Evolutionary conservation across 2,113 vertebrate species (phyloP).

Genomic region (Hippocampus guttulatus): DNA sequence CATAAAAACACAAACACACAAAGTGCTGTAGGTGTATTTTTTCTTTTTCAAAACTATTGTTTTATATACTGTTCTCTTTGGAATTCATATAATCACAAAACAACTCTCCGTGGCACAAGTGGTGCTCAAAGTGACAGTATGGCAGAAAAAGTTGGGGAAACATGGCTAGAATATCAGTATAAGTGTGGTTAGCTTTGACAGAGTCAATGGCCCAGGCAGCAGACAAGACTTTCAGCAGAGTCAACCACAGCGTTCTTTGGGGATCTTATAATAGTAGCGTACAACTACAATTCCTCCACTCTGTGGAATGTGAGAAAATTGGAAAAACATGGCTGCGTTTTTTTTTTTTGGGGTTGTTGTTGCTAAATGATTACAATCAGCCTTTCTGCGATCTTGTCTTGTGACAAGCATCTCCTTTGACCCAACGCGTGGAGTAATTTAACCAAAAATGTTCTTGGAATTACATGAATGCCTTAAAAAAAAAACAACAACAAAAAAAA

Average conservation of each 20-base stretch:
- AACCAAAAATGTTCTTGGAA: too few relatives aligned
- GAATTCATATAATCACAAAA: background rate
- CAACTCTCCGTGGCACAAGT: background rate
- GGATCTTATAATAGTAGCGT: constrained; percentile 53
- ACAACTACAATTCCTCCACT: constrained; percentile 46
- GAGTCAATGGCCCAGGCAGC: constrained; percentile 33
- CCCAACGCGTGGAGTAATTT: background rate
- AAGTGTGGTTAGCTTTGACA: constrained; percentile 31
- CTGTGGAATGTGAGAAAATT: constrained; percentile 56
- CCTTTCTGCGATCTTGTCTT: background rate
- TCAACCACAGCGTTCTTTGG: constrained; percentile 53
- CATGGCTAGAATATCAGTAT: background rate
- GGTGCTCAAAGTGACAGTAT: background rate
- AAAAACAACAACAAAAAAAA: too few relatives aligned
- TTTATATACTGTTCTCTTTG: background rate
- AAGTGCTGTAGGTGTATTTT: background rate
- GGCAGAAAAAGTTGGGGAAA: background rate
- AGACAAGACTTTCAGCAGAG: constrained; percentile 43
- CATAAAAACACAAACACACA: background rate
- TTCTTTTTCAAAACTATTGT: background rate
- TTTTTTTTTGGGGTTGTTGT: constrained; percentile 16
- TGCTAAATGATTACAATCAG: constrained; percentile 27
- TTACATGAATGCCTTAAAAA: too few relatives aligned
- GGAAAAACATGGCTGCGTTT: constrained; percentile 57
- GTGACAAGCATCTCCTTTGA: constrained; percentile 11